Percentiles rank a stretch among this genome's conserved stretches.
Conservation (phyloP, 2,888 invertebrate species). For the Tryphoninae sp. region DNA sequence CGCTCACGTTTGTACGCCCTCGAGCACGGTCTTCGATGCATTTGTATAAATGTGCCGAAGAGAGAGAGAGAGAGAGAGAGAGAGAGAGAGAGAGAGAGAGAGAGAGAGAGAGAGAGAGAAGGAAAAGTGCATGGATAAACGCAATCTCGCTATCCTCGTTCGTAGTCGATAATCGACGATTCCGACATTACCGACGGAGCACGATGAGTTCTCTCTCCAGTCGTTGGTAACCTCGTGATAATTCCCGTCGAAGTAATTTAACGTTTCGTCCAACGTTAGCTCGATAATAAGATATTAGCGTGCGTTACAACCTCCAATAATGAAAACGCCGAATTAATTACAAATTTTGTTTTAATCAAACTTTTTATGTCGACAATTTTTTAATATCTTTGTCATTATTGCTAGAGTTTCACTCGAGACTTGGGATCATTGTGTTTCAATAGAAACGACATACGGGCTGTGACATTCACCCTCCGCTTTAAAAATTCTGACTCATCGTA, state of each 20-base stretch:
- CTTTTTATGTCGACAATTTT: too few species aligned
- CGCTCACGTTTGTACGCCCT: conserved; percentile 23
- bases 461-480: background rate
- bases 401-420: too few species aligned
- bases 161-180: conserved; percentile 9
- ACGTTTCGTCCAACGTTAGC: background rate
- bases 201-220: background rate
- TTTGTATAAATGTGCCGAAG: conserved; percentile 7
- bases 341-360: too few species aligned
- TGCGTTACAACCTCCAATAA: too few species aligned
- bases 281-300: background rate
- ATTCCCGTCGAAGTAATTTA: background rate
- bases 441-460: background rate
- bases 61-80: background rate
- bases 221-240: conserved; percentile 15
- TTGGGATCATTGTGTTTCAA: background rate
- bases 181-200: conserved; percentile 37
- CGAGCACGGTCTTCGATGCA: background rate
- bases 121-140: conserved; percentile 17
- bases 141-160: conserved; percentile 12
- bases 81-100: background rate
- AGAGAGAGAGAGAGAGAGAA: background rate
- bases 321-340: too few species aligned
- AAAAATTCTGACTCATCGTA: conserved; percentile 70
- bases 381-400: too few species aligned